Evolutionary conservation across 2,888 invertebrate genomes (phyloP), one percentile per base, ranked within the genome.

Genomic region (Trachelus troglodyta): DNA sequence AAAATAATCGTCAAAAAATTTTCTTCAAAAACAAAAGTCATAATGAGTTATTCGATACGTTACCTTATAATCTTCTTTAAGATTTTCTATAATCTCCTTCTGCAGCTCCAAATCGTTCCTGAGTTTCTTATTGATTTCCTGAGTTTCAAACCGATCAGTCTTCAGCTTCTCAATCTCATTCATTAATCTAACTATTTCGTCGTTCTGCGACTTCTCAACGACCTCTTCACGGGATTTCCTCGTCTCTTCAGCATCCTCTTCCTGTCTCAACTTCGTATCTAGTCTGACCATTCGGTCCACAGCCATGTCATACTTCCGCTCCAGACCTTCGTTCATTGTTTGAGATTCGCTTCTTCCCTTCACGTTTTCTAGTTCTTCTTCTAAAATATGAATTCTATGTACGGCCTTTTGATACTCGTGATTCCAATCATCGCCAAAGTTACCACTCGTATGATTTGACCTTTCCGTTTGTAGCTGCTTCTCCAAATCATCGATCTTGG

Each of bases 31-130:
- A 1, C 6, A 69, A 73, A 37, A 40, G 11, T 30, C 12, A 15
- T 12, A 34, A 30, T 23, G 6, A 56, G 15, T 11, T 12, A 74
- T 15, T 31, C 9, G 56, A 56, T 56, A 56, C 56, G 23, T 80
- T 79, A 91, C 91, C 82, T 90, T 82, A 69, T 83, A 86, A 81
- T 90, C 85, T 69, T 83, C 84, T 11, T 78, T 85, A 73, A 91
- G 80, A 30, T 86, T 85, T 12, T 85, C 82, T 11, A 88, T 83
- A 35, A 84, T 73, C 69, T 79, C 80, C 76, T 83, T 87, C 78
- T 90, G 87, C 31, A 81, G 84, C 68, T 85, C 85, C 80, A 90
- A 79, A 71, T 88, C 86, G 12, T 77, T 79, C 56, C 76, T 79
- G 75, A 90, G 84, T 80, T 83, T 86, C 68, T 84, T 78, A 75